Evolutionary conservation across 2,888 invertebrate species (phyloP), one percentile per base, ranked within the genome.

Genomic region (Ophion ellenae): DNA sequence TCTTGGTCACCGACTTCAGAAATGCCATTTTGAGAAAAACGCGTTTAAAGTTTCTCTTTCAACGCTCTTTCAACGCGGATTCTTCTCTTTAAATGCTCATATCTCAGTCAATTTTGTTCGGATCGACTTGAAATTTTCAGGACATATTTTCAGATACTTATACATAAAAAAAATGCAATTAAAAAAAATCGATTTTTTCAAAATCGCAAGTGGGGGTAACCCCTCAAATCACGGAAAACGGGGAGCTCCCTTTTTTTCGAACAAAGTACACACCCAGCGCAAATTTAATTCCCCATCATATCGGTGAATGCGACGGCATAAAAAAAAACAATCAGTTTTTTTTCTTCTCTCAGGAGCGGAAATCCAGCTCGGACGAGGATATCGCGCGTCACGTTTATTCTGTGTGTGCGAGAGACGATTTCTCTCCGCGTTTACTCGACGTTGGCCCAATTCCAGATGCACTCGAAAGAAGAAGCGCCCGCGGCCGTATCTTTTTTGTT

Each of bases 391-490:
- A 67, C 81, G 70, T 64, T 73, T 57, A 77, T 79, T 77, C 63
- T 45, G 40, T 66, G 57, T 81, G 53, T 20, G 45, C 73, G 63
- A 70, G 47, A 79, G 47, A 66, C 75, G 83, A 83, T 75, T 86
- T 81, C 71, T 81, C 81, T 83, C 79, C 47, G 77, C 85, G 83
- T 86, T 83, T 87, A 53, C 83, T 84, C 80, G 74, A 79, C 78
- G 77, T 73, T 87, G 87, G 87, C 87, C 64, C 59, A 53, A 71
- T 76, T 86, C 86, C 87, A 87, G 83, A 86, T 85, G 83, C 87
- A 87, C 81, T 87, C 81, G 78, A 64, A 69, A 82, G 53, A 64
- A 71, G 77, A 73, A 70, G 81, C 78, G 70, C 70, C 78, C 76
- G 79, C 75, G 76, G 76, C 81, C 81, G 59, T 24, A 32, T 64